Conservation (phyloP, 2,797 vertebrate genomes). For the Sebastes hopkinsi region DNA sequence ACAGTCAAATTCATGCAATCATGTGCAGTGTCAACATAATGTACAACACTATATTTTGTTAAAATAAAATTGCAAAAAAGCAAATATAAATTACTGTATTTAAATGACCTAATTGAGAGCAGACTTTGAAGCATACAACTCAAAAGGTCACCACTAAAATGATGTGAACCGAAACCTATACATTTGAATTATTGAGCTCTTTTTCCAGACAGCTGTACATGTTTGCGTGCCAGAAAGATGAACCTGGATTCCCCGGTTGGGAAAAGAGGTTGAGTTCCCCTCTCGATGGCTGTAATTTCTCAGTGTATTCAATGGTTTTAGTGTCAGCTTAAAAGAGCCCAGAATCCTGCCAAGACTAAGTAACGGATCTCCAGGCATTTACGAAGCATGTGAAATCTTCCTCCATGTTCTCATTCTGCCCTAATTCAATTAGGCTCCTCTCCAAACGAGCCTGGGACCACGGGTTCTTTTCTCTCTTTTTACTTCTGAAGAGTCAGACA, state of each 20-base stretch:
- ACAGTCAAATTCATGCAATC: neutral
- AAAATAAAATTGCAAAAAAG: neutral
- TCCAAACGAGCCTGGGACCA: conserved; percentile 62
- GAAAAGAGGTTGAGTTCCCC: conserved; percentile 34
- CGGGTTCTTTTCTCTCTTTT: conserved; percentile 11
- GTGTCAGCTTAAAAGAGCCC: conserved; percentile 75
- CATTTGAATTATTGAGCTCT: neutral
- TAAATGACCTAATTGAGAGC: neutral
- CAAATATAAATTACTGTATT: neutral
- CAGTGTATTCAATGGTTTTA: conserved; percentile 70
- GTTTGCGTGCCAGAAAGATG: conserved; percentile 21
- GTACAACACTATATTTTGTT: neutral
- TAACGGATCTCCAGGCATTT: conserved; percentile 77
- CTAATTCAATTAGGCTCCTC: conserved; percentile 84
- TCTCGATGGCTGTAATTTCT: conserved; percentile 62
- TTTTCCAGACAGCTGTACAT: conserved; percentile 15
- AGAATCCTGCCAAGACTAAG: conserved; percentile 77
- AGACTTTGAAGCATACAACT: neutral
- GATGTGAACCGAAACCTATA: neutral
- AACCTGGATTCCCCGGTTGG: conserved; percentile 34
- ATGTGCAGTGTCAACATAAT: neutral
- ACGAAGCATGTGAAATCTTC: conserved; percentile 76
- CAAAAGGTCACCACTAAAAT: neutral
- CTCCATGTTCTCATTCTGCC: conserved; percentile 71
- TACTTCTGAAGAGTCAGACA: conserved; percentile 19